Percentiles rank a stretch among this genome's conserved stretches.
phyloP scores from a whole-genome alignment of 2,888 invertebrate genomes.

The Rugalucina vietnamica region DNA sequence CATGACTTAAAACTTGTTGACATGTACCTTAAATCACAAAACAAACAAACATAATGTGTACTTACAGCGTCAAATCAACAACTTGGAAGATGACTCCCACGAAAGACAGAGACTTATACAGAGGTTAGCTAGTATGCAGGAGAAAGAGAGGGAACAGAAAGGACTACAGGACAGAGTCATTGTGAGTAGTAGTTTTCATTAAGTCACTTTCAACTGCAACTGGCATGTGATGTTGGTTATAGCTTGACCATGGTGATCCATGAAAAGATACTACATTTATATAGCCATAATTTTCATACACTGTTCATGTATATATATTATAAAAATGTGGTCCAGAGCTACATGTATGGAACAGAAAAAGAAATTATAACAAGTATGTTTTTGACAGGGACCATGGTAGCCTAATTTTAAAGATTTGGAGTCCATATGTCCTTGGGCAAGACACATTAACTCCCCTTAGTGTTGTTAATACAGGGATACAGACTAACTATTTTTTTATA shows the following conservation, averaged over 20 bases:
- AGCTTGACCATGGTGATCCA: too few species aligned
- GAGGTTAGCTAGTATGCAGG: constrained; percentile 62
- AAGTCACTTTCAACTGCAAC: neutral
- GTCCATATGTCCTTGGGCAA: too few species aligned
- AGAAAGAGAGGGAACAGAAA: constrained; percentile 59
- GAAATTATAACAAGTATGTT: neutral
- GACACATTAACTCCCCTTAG: too few species aligned
- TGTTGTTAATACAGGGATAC: too few species aligned
- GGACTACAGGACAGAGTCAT: constrained; percentile 65
- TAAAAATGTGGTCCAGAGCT: neutral
- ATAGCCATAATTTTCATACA: neutral
- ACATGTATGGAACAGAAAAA: neutral
- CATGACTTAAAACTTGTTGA: neutral
- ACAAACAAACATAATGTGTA: neutral
- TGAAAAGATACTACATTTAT: neutral
- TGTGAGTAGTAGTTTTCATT: constrained; percentile 52
- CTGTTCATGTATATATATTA: neutral
- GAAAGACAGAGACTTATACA: constrained; percentile 64
- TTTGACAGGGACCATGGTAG: too few species aligned
- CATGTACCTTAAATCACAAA: neutral
- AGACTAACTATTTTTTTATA: too few species aligned
- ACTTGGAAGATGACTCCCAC: constrained; percentile 67
- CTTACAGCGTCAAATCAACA: constrained; percentile 64
- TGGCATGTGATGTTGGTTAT: too few species aligned
- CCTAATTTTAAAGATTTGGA: too few species aligned